Evolutionary conservation across 1,140 invertebrate genomes (phyloP), one percentile per base, ranked within the genome.

Genomic region (Gryon sp.): DNA sequence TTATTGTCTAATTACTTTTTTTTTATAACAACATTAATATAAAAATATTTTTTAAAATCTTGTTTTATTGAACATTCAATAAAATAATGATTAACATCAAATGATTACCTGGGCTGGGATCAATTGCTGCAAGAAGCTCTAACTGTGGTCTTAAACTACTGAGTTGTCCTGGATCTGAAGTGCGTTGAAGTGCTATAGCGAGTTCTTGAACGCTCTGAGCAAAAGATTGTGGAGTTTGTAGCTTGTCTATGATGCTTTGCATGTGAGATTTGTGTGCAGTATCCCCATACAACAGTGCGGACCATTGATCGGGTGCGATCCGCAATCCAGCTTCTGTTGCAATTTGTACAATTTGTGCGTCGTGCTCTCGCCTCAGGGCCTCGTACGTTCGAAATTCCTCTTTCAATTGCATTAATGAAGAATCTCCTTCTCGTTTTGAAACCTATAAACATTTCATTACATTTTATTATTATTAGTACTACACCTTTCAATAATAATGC

Each of bases 281-380:
- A 84, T 99, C 98, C 1, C 98, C 98, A 85, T 99, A 99, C 1
- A 99, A 87, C 22, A 99, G 86, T 5, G 97, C 96, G 4, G 97
- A 98, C 98, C 98, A 99, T 84, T 99, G 98, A 83, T 99, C 98
- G 0, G 98, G 98, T 0, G 97, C 97, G 60, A 99, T 99, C 26
- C 98, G 90, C 3, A 99, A 89, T 7, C 98, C 98, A 11, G 97
- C 97, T 89, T 99, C 98, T 0, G 97, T 97, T 0, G 98, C 98
- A 78, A 99, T 99, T 89, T 98, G 96, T 5, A 98, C 96, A 78
- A 98, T 98, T 87, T 99, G 98, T n/a, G 97, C 95, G 88, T 99
- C 98, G 82, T 99, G 98, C 84, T 99, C 98, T 0, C 97, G 90
- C 46, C 98, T 90, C 11, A 99, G 85, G 2, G 95, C 92, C 68